Evolutionary conservation across 1,140 invertebrate species (phyloP).

Genomic region (Drosophila obscura): DNA sequence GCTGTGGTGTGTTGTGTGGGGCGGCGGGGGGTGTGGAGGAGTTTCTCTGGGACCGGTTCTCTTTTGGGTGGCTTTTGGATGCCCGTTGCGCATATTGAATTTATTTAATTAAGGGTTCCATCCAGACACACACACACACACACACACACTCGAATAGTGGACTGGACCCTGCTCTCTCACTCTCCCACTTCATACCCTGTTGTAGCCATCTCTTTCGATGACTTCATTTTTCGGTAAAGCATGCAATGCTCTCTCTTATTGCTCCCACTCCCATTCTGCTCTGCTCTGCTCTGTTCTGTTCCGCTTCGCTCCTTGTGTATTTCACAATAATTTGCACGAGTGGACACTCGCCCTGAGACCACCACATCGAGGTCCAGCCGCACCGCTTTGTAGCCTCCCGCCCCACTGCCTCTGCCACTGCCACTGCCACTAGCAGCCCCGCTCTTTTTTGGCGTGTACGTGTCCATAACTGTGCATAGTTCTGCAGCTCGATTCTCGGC

Average conservation of each 20-base stretch:
- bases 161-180: not conserved
- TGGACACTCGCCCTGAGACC: constrained; percentile 41
- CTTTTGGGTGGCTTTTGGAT: constrained; percentile 52
- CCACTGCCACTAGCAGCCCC: too few relatives aligned
- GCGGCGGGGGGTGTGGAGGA: not conserved
- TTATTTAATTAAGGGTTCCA: constrained; percentile 82
- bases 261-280: constrained; percentile 11
- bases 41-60: not conserved
- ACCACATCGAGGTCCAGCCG: not conserved
- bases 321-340: constrained; percentile 81
- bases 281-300: constrained; percentile 23
- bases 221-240: constrained; percentile 75
- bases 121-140: constrained; percentile 56
- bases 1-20: too few relatives aligned
- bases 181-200: constrained; percentile 13
- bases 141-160: constrained; percentile 5
- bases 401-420: not conserved
- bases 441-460: constrained; percentile 23
- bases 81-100: constrained; percentile 82
- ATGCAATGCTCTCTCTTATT: constrained; percentile 57
- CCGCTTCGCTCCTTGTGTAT: constrained; percentile 46
- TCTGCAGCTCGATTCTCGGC: constrained; percentile 16
- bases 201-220: constrained; percentile 52
- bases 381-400: not conserved
- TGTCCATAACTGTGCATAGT: constrained; percentile 66